Base-by-base conservation (phyloP, 1,140 invertebrate genomes). In the Macrobrachium nipponense region DNA sequence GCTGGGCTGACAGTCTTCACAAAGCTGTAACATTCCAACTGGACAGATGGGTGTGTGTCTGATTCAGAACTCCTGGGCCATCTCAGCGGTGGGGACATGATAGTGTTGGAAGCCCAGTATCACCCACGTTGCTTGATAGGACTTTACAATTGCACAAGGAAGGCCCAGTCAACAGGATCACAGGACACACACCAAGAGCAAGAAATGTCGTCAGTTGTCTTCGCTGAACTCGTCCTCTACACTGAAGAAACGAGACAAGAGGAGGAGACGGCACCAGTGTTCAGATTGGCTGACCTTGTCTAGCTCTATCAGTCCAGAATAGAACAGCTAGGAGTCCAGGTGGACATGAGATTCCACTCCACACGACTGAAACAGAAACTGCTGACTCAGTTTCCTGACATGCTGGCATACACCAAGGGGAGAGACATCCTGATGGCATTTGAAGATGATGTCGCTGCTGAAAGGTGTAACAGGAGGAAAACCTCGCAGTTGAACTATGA, bases 371-470 rank as follows among this genome's bases (percentile, higher is more conserved):
- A 72, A 61, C 51, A 86, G n/a, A 62, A 44, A 62, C 58, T 81
- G 58, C 66, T 81, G 18, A 10, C 79, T 27, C 62, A 81, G 27
- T 81, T 81, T 10, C 61, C 62, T 59, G 79, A 70, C 58, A 43
- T 8, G 58, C 20, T 59, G 20, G n/a, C 61, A n/a, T 36, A 81
- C 61, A 81, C 20, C 60, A 81, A 81, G 66, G 62, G 62, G 20
- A 7, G 79, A 81, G 79, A 81, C n/a, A 59, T 81, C 27, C n/a
- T 81, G 44, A 27, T 66, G 44, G 79, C 79, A 70, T 81, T 79
- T 79, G 77, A 79, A 59, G 77, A 79, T n/a, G 77, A 79, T 62
- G 60, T 59, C 18, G 10, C 14, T 79, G 77, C 51, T 60, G n/a
- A n/a, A n/a, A n/a, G n/a, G n/a, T n/a, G n/a, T n/a, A n/a, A n/a